phyloP scores from a whole-genome alignment of 1,140 invertebrate genomes.

The Brachionus sp. region DNA sequence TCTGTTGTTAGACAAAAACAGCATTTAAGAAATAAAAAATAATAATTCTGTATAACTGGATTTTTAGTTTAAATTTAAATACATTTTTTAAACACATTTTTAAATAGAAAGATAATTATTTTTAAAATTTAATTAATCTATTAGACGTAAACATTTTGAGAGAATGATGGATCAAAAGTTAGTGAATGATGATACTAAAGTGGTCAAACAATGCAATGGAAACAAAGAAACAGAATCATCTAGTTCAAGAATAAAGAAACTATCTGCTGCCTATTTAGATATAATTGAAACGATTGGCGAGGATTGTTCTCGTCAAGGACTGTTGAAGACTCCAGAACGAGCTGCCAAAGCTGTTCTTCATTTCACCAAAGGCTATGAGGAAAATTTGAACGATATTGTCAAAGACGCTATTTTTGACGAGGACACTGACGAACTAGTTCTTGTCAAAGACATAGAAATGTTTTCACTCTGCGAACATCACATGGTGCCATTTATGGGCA shows the following conservation, averaged over 20 bases:
- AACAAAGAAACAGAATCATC: background rate
- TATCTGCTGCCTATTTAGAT: background rate
- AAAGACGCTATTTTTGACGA: slow-evolving; percentile 98
- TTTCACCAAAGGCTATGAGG: slow-evolving; percentile 99
- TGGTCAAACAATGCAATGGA: background rate
- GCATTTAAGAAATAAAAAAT: background rate
- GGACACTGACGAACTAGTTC: slow-evolving; percentile 98
- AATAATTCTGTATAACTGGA: background rate
- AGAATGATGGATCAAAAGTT: background rate
- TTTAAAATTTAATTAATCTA: too few species aligned
- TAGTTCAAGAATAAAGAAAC: background rate
- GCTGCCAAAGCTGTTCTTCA: slow-evolving; percentile 95
- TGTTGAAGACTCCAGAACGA: slow-evolving; percentile 91
- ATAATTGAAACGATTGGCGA: slow-evolving; percentile 70
- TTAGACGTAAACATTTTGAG: too few species aligned
- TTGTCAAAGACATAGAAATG: slow-evolving; percentile 99
- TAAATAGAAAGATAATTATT: background rate
- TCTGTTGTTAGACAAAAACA: background rate
- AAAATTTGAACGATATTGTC: slow-evolving; percentile 90
- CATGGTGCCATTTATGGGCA: slow-evolving; percentile 96
- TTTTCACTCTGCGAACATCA: slow-evolving; percentile 99
- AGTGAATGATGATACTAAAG: too few species aligned
- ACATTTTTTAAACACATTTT: background rate
- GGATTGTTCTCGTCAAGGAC: slow-evolving; percentile 84
- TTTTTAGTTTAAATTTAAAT: background rate